phyloP scores from a whole-genome alignment of 2,888 invertebrate genomes.

The Caenorhabditis sp. region DNA sequence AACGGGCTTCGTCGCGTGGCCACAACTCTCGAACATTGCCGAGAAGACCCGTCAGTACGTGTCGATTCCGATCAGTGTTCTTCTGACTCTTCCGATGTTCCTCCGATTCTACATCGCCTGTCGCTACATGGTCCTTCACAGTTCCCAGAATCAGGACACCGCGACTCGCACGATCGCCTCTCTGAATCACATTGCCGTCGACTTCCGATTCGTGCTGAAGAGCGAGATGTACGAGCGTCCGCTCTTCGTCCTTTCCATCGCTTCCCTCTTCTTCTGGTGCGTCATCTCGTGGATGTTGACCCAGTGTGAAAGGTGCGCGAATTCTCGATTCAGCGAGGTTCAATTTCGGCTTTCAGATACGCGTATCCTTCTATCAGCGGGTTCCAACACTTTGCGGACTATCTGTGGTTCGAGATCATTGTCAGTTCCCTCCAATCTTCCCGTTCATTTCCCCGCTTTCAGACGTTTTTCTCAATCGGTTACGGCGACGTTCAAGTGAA shows the following conservation, averaged over 20 bases:
- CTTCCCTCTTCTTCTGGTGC: constrained; percentile 99
- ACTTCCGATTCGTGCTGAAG: constrained; percentile 93
- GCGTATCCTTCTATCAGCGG: constrained; percentile 62
- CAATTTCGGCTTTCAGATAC: constrained; percentile 42
- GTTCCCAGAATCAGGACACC: constrained; percentile 90
- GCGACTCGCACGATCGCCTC: constrained; percentile 86
- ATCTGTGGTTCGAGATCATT: constrained; percentile 77
- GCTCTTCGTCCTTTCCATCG: constrained; percentile 86
- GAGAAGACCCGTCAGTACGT: constrained; percentile 50
- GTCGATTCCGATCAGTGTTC: constrained; percentile 86
- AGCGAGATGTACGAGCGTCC: constrained; percentile 97
- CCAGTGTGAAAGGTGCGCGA: constrained; percentile 93
- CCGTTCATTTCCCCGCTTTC: too few species aligned
- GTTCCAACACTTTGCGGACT: constrained; percentile 72
- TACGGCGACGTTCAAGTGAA: constrained; percentile 98
- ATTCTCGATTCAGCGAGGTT: neutral
- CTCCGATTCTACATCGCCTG: constrained; percentile 98
- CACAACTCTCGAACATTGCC: constrained; percentile 58
- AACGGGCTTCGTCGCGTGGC: constrained; percentile 62
- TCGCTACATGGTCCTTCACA: constrained; percentile 98
- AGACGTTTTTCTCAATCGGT: constrained; percentile 99
- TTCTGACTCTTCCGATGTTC: constrained; percentile 99
- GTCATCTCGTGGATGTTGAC: constrained; percentile 98
- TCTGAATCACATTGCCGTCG: constrained; percentile 88
- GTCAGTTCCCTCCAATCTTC: too few species aligned